Conservation (phyloP, 2,888 invertebrate species). For the Anarsia innoxiella region DNA sequence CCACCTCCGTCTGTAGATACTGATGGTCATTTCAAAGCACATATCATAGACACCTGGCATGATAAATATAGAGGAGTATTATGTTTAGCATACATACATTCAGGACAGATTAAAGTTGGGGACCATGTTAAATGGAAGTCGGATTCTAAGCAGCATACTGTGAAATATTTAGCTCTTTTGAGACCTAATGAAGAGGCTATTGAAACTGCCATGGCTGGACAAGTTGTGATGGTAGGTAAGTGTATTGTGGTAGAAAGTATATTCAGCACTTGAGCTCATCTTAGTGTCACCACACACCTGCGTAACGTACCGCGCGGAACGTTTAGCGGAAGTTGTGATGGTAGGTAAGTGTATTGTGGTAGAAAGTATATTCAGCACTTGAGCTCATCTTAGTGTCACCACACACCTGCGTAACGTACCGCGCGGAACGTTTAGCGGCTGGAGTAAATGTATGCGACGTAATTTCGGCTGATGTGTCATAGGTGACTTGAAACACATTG, state of each 20-base stretch:
- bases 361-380: too few species aligned
- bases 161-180: slow-evolving; percentile 86
- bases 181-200: slow-evolving; percentile 83
- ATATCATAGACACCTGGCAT: slow-evolving; percentile 96
- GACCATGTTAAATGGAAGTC: slow-evolving; percentile 83
- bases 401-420: too few species aligned
- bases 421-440: too few species aligned
- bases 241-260: too few species aligned
- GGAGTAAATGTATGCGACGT: slow-evolving; percentile 88
- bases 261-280: too few species aligned
- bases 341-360: too few species aligned
- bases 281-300: too few species aligned
- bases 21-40: slow-evolving; percentile 80
- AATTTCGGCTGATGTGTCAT: too few species aligned
- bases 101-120: slow-evolving; percentile 83
- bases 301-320: too few species aligned
- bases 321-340: slow-evolving; percentile 96
- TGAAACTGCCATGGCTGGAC: slow-evolving; percentile 85
- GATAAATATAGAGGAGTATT: slow-evolving; percentile 90
- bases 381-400: too few species aligned
- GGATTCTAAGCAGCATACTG: slow-evolving; percentile 83
- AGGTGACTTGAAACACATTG: too few species aligned
- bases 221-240: slow-evolving; percentile 90
- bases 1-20: slow-evolving; percentile 81
- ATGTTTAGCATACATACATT: slow-evolving; percentile 83